These are phyloP conservation scores for Cossypha heuglini DNA, from an alignment of 2,797 vertebrate genomes.

Conservation along the genomic window DNA sequence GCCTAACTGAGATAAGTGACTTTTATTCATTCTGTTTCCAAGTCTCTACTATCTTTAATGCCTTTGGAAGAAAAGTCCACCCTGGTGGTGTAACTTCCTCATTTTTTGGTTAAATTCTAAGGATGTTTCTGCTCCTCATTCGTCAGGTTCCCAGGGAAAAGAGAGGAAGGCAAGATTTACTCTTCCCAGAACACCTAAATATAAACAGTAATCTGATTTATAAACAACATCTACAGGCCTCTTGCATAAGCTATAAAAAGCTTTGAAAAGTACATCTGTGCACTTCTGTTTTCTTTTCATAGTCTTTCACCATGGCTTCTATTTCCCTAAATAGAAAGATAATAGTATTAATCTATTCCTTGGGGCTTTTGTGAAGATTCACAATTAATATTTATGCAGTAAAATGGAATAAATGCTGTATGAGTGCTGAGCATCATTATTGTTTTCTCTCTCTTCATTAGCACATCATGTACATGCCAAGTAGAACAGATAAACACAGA, in stretches of 20 bases:
- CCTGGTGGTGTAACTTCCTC: neutral
- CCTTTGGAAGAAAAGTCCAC: neutral
- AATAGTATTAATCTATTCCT: conserved; percentile 22
- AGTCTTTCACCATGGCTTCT: neutral
- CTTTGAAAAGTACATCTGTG: neutral
- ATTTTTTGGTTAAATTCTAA: neutral
- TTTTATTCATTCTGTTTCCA: neutral
- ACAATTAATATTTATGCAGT: conserved; percentile 22
- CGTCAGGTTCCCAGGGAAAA: neutral
- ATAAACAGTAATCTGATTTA: neutral
- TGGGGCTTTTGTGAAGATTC: neutral
- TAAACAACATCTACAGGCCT: neutral
- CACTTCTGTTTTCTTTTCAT: neutral
- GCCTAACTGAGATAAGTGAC: neutral
- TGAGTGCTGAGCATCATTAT: conserved; percentile 13
- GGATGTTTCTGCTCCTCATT: neutral
- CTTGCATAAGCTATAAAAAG: neutral
- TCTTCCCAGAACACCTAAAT: neutral
- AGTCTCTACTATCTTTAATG: neutral
- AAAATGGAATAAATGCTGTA: conserved; percentile 1
- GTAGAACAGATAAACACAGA: conserved; percentile 19
- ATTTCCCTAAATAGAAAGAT: conserved; percentile 28
- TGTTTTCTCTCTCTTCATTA: conserved; percentile 25
- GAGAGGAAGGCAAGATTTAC: neutral
- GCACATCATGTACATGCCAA: neutral